These are phyloP conservation scores for Haliaeetus albicilla DNA, from an alignment of 2,797 vertebrate species.

Conservation along the genomic window DNA sequence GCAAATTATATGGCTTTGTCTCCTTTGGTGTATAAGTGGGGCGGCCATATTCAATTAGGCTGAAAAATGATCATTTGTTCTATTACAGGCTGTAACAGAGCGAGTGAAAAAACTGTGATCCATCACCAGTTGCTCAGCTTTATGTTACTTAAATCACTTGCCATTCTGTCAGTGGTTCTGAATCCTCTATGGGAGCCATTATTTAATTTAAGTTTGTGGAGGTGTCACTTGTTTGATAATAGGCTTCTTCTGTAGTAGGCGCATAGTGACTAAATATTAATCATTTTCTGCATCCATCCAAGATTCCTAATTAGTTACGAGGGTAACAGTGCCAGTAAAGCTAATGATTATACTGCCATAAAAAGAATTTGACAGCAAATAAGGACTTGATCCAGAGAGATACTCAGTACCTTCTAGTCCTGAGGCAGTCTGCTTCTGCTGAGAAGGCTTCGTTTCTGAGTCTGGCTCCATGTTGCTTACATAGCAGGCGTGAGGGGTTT, in stretches of 20 bases:
- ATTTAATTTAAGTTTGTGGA: constrained; percentile 50
- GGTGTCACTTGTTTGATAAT: constrained; percentile 51
- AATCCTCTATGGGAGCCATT: constrained; percentile 27
- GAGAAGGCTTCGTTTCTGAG: accelerated
- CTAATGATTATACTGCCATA: neutral
- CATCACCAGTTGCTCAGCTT: constrained; percentile 22
- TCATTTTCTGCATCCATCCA: constrained; percentile 44
- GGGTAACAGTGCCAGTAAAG: neutral
- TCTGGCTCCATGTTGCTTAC: accelerated
- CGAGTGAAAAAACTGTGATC: neutral
- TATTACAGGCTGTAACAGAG: neutral
- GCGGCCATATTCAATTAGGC: constrained; percentile 59
- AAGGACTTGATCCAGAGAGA: neutral
- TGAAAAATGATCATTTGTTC: constrained; percentile 65
- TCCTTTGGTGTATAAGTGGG: neutral
- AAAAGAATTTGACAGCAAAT: neutral
- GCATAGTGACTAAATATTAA: constrained; percentile 30
- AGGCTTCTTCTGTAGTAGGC: constrained; percentile 14
- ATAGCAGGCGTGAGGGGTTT: accelerated
- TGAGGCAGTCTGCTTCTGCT: neutral
- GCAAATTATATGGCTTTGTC: constrained; percentile 23
- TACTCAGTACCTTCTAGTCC: accelerated
- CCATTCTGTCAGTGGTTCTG: neutral
- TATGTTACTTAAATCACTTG: neutral
- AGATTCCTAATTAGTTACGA: constrained; percentile 33